phyloP scores from a whole-genome alignment of 1,140 invertebrate species.

The Battus philenor region DNA sequence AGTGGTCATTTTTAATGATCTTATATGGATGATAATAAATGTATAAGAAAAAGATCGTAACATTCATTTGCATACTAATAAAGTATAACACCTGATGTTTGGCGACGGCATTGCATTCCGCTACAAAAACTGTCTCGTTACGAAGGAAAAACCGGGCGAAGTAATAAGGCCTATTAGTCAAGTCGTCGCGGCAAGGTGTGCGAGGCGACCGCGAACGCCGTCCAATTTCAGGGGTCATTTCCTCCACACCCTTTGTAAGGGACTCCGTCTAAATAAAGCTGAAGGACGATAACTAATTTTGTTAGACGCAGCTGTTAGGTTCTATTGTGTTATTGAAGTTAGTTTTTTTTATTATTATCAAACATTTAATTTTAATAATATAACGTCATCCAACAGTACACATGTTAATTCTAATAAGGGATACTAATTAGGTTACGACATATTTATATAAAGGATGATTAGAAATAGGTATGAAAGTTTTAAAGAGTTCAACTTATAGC shows the following conservation, averaged over 20 bases:
- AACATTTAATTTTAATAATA: too few relatives aligned
- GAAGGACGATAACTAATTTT: slow-evolving; percentile 26
- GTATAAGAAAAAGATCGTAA: too few relatives aligned
- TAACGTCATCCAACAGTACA: too few relatives aligned
- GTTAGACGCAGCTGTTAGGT: slow-evolving; percentile 35
- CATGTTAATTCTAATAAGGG: neutral
- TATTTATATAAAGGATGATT: too few relatives aligned
- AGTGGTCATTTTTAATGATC: too few relatives aligned
- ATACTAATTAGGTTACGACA: slow-evolving; percentile 2
- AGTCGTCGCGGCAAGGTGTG: slow-evolving; percentile 47
- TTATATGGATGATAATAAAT: too few relatives aligned
- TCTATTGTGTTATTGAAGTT: neutral
- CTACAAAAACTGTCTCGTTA: slow-evolving; percentile 36
- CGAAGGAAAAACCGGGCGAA: slow-evolving; percentile 38
- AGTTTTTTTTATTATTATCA: neutral
- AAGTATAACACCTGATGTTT: neutral
- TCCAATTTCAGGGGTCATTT: slow-evolving; percentile 65
- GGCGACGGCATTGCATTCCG: slow-evolving; percentile 11
- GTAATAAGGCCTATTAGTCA: slow-evolving; percentile 56
- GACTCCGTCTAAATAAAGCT: slow-evolving; percentile 36
- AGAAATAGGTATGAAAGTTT: too few relatives aligned
- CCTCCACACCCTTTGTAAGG: slow-evolving; percentile 36
- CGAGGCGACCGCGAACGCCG: slow-evolving; percentile 39
- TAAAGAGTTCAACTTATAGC: too few relatives aligned
- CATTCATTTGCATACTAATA: too few relatives aligned